phyloP scores from a whole-genome alignment of 2,888 invertebrate species.

The Noctua janthe region DNA sequence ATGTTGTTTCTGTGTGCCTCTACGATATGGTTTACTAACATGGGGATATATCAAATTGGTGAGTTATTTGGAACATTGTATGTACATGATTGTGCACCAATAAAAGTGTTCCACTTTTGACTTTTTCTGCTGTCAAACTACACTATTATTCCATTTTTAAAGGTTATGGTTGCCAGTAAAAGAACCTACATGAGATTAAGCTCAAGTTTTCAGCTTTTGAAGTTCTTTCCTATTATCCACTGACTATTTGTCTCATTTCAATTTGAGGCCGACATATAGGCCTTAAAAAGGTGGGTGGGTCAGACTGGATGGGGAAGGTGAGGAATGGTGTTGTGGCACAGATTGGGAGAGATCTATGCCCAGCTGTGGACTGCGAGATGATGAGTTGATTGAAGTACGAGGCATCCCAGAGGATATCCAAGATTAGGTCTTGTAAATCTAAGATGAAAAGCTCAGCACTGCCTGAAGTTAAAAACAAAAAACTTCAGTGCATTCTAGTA shows the following conservation, averaged over 20 bases:
- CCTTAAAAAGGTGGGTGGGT: background rate
- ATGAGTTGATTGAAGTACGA: fast-evolving
- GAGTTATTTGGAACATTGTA: slow-evolving; percentile 25
- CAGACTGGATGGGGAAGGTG: background rate
- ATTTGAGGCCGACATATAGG: background rate
- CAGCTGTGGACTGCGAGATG: background rate
- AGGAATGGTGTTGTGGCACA: background rate
- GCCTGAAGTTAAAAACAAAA: background rate
- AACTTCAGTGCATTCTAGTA: background rate
- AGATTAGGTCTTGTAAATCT: background rate
- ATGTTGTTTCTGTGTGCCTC: slow-evolving; percentile 68
- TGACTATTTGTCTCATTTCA: background rate
- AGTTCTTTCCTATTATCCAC: background rate
- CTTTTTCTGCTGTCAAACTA: background rate
- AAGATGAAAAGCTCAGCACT: background rate
- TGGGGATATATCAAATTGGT: slow-evolving; percentile 67
- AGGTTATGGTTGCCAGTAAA: background rate
- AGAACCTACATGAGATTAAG: background rate
- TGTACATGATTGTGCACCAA: background rate
- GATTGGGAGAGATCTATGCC: background rate
- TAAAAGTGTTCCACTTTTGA: too few species aligned
- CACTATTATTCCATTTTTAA: background rate
- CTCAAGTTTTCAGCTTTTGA: background rate
- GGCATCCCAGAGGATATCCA: background rate
- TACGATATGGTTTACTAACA: slow-evolving; percentile 64